Base-by-base conservation (phyloP, 2,888 invertebrate genomes). In the Protophormia terraenovae region DNA sequence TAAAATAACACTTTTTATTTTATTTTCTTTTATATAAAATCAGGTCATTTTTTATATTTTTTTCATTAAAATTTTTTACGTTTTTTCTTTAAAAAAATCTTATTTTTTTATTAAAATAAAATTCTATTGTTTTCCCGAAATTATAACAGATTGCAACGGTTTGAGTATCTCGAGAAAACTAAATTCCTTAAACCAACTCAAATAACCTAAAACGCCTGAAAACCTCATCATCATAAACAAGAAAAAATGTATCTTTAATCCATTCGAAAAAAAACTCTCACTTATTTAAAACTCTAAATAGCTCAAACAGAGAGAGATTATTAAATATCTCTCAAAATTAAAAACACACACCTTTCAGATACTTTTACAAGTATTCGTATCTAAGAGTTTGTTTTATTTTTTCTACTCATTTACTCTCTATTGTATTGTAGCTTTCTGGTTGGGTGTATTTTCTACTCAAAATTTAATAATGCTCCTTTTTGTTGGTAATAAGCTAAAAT, bases 161-260 rank as follows among this genome's bases (percentile, higher is more conserved):
- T 88, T 87, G 89, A 91, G 88, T 87, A 82, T 83, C 90, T 90
- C 89, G 88, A 86, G 84, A 86, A 88, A 87, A 90, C 90, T 91
- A 86, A 89, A 71, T 84, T 79, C 62, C 77, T 69, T 67, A 16
- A 55, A 73, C 10, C 75, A 67, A 81, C 84, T 85, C 82, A 82
- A 73, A 75, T 69, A 67, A n/a, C 53, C 41, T 8, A 50, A 76
- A 64, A 41, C 66, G 22, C 27, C 29, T 41, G 16, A 41, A 67
- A 10, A 81, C 53, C 29, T 69, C 16, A 24, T 12, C 0, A 19
- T 41, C 12, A n/a, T 32, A 6, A 47, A 4, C 16, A 4, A 10
- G 12, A 0, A 10, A n/a, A 0, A 8, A 14, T 19, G 16, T 7
- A 3, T 27, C 7, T 27, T 32, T 19, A 10, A 38, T 38, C 12